phyloP scores from a whole-genome alignment of 2,888 invertebrate genomes.

The Drosophila kokeensis region DNA sequence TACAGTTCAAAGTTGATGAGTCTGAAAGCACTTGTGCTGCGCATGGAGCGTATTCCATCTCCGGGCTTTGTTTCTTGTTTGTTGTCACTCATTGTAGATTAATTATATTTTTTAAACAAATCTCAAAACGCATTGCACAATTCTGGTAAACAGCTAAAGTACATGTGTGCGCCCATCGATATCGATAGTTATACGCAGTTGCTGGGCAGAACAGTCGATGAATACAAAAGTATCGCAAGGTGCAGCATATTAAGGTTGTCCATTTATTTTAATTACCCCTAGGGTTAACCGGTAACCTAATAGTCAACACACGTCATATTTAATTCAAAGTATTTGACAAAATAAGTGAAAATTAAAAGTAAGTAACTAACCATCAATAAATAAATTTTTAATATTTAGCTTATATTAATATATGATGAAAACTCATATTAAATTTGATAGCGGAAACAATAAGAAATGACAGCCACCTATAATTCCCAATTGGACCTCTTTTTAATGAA shows the following conservation, averaged over 20 bases:
- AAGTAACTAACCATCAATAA: not conserved
- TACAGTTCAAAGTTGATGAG: constrained; percentile 95
- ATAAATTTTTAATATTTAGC: not conserved
- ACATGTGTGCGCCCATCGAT: constrained; percentile 11
- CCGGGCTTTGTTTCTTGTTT: constrained; percentile 61
- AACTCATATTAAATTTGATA: not conserved
- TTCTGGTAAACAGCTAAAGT: constrained; percentile 34
- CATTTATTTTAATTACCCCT: not conserved
- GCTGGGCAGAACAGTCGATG: not conserved
- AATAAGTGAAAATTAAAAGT: not conserved
- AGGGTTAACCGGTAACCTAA: not conserved
- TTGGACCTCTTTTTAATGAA: constrained; percentile 86
- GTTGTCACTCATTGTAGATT: constrained; percentile 47
- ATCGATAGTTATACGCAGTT: constrained; percentile 19
- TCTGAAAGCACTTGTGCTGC: constrained; percentile 90
- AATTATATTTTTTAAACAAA: not conserved
- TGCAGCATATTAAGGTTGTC: not conserved
- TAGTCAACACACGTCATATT: not conserved
- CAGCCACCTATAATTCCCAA: constrained; percentile 37
- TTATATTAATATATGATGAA: not conserved
- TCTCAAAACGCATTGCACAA: constrained; percentile 45
- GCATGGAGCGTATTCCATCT: constrained; percentile 68
- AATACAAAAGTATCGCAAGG: not conserved
- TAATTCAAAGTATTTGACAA: not conserved
- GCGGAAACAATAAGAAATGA: not conserved